Base-by-base conservation (phyloP, 2,113 vertebrate genomes). In the Orthochromis malagaraziensis region DNA sequence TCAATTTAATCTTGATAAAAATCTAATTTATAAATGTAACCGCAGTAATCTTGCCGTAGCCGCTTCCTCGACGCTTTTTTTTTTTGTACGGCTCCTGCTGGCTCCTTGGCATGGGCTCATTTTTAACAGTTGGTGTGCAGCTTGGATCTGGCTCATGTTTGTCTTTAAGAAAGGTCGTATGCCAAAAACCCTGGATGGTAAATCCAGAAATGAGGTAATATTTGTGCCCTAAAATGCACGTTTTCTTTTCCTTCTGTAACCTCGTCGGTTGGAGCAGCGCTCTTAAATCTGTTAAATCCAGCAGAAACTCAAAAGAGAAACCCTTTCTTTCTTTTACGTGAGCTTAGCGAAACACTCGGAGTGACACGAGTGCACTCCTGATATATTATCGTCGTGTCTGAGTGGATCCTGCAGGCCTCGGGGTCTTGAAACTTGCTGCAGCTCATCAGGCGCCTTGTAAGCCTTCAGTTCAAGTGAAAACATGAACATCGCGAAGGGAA, bases 401-500 rank as follows among this genome's bases (percentile, higher is more conserved):
- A 84, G 86, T 38, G 83, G 84, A 85, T 90, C 88, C 90, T 77
- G 58, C 45, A 63, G 90, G 89, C 90, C 93, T 88, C 68, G 2
- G 91, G 93, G 88, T 88, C 79, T 77, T 84, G 38, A 86, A 87
- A 91, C 90, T 54, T 91, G 89, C 92, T 91, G 55, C 79, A 24
- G 89, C 92, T 92, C 84, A 93, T 93, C 93, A 5, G 54, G 75
- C 82, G n/a, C 87, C 83, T 38, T 81, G 75, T 88, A 51, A 79
- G 89, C 84, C 70, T 87, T 80, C 86, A 33, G 85, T 88, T 94
- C 92, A 92, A 91, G 93, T 92, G 89, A 90, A 92, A 94, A 95
- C 94, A 92, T 83, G 92, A 94, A 90, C 77, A 21, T 81, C 7
- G 4, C 3, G 21, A 83, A 55, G 40, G 13, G 29, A 2, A 8